Evolutionary conservation across 2,888 invertebrate genomes (phyloP).

Genomic region (Periphyllus acericola): DNA sequence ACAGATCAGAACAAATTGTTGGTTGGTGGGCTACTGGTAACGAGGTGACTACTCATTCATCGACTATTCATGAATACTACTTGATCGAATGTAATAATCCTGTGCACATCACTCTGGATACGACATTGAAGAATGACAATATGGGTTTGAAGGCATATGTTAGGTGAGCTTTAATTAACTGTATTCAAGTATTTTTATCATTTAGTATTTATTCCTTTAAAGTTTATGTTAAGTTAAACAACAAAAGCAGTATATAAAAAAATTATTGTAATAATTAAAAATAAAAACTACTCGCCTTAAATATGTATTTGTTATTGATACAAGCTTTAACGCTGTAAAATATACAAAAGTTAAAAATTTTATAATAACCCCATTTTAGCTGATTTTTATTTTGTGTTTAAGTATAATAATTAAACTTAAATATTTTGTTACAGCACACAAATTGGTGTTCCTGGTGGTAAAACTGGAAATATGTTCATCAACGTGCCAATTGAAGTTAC

Average conservation of each 20-base stretch:
- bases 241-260: too few species aligned
- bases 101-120: conserved; percentile 95
- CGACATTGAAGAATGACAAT: conserved; percentile 84
- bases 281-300: too few species aligned
- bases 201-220: not conserved
- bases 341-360: not conserved
- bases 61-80: conserved; percentile 97
- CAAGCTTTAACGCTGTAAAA: too few species aligned
- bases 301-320: too few species aligned
- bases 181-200: not conserved
- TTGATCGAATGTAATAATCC: conserved; percentile 93
- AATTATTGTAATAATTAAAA: too few species aligned
- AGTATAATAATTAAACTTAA: not conserved
- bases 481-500: conserved; percentile 89
- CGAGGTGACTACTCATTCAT: conserved; percentile 96
- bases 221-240: not conserved
- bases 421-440: conserved; percentile 74
- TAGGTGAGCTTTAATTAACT: conserved; percentile 69
- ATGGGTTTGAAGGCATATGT: conserved; percentile 96
- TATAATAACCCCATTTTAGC: not conserved
- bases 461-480: conserved; percentile 95
- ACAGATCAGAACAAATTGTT: conserved; percentile 90
- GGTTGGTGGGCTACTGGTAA: conserved; percentile 99
- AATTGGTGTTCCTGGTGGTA: conserved; percentile 93
- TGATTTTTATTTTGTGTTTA: not conserved